Evolutionary conservation across 2,797 vertebrate genomes (phyloP).

Genomic region (Alauda arvensis): DNA sequence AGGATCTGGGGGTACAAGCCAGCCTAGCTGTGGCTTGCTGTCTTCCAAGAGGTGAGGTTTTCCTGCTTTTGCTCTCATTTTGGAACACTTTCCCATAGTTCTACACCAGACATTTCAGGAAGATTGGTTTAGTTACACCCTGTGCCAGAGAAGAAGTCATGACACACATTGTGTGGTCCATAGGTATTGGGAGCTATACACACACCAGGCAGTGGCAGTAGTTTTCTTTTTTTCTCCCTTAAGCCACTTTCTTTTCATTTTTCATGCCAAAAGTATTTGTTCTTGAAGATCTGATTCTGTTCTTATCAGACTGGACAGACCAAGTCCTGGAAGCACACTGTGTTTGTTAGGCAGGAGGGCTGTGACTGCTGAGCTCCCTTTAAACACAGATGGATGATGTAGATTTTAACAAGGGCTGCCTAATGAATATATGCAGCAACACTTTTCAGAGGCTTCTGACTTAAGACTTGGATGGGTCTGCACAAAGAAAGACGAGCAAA

Average conservation of each 20-base stretch:
- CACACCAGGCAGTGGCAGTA: not conserved
- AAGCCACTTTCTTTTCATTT: not conserved
- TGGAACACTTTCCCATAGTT: not conserved
- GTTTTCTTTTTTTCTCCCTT: not conserved
- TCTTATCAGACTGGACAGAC: not conserved
- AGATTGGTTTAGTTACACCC: not conserved
- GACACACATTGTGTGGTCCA: fast-evolving
- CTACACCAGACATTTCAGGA: not conserved
- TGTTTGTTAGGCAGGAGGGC: not conserved
- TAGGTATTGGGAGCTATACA: not conserved
- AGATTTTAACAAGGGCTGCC: not conserved
- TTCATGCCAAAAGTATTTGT: not conserved
- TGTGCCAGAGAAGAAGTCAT: not conserved
- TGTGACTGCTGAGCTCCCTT: not conserved
- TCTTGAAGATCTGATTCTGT: not conserved
- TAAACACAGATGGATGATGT: not conserved
- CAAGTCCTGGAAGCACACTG: not conserved
- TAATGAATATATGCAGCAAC: constrained; percentile 3
- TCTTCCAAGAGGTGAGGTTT: not conserved
- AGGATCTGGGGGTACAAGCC: not conserved
- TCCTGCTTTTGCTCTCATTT: not conserved
- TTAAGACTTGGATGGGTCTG: not conserved
- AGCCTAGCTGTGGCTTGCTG: not conserved
- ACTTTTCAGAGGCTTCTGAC: constrained; percentile 12
- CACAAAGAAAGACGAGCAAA: not conserved